A percentile compares a stretch with the other conserved stretches of the same genome.
Evolutionary conservation across 2,797 vertebrate species (phyloP).

Genomic region (Myripristis murdjan): DNA sequence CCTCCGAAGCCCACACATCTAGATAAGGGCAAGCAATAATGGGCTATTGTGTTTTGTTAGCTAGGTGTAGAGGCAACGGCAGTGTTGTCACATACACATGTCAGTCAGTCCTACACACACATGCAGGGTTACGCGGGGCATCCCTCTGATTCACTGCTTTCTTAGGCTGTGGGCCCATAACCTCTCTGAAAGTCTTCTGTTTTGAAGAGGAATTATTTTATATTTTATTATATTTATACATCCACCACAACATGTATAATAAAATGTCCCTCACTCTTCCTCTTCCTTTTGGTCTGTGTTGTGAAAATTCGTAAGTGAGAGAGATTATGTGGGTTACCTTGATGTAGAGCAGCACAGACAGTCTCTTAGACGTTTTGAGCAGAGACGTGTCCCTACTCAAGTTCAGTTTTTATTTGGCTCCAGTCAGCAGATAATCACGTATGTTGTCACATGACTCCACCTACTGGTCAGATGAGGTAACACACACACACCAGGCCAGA

Average conservation of each 20-base stretch:
- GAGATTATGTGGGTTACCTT: not conserved
- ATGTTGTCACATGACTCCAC: constrained; percentile 42
- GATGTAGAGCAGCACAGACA: not conserved
- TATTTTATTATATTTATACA: not conserved
- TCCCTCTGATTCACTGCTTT: constrained; percentile 8
- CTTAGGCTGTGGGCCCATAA: not conserved
- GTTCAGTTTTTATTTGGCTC: not conserved
- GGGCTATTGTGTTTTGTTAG: constrained; percentile 28
- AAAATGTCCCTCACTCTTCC: not conserved
- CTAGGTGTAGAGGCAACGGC: constrained; percentile 2
- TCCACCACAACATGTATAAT: not conserved
- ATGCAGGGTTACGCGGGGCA: not conserved
- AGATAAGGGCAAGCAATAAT: constrained; percentile 34
- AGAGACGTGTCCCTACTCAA: not conserved
- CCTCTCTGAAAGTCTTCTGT: not conserved
- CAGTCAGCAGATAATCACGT: not conserved
- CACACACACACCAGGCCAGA: not conserved
- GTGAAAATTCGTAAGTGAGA: constrained; percentile 14
- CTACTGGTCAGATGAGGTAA: constrained; percentile 51
- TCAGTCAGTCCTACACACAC: constrained; percentile 1
- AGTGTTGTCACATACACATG: constrained; percentile 3
- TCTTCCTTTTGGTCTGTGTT: constrained; percentile 1
- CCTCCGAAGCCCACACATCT: constrained; percentile 36
- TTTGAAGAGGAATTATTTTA: not conserved
- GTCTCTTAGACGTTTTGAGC: not conserved